Percentiles rank a stretch among this genome's conserved stretches.
These are phyloP conservation scores for Actinemys pallida DNA, from an alignment of 2,113 vertebrate species.

Conservation along the genomic window DNA sequence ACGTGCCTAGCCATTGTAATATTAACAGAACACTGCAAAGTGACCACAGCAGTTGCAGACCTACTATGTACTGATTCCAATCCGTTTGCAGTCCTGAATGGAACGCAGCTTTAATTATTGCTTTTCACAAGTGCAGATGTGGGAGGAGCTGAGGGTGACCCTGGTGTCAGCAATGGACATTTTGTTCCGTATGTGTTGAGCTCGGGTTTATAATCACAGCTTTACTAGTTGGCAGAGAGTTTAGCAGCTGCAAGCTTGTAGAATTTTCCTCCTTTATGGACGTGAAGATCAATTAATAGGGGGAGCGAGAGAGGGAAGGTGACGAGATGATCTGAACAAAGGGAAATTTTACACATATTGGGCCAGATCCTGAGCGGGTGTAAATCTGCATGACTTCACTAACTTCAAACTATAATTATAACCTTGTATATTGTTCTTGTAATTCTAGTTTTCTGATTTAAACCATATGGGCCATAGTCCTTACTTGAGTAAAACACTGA, in stretches of 20 bases:
- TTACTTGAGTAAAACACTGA: not conserved
- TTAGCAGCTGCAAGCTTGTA: conserved; percentile 55
- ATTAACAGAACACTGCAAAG: not conserved
- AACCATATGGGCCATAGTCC: not conserved
- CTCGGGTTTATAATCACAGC: conserved; percentile 67
- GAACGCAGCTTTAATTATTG: not conserved
- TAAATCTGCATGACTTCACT: not conserved
- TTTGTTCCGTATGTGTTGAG: not conserved
- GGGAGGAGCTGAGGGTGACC: not conserved
- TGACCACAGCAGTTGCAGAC: not conserved
- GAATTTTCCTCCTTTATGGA: not conserved
- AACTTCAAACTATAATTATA: not conserved
- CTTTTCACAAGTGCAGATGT: not conserved
- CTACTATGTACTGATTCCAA: not conserved
- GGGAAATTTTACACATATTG: accelerated
- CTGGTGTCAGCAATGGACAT: not conserved
- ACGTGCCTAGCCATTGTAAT: accelerated
- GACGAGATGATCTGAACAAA: not conserved
- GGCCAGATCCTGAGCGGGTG: not conserved
- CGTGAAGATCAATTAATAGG: conserved; percentile 55
- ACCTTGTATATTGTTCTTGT: accelerated
- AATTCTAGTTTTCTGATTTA: not conserved
- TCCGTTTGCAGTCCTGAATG: accelerated
- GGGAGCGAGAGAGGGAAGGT: not conserved
- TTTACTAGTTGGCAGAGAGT: conserved; percentile 28